Evolutionary conservation across 2,113 vertebrate species (phyloP).

Genomic region (Calidris pygmaea): DNA sequence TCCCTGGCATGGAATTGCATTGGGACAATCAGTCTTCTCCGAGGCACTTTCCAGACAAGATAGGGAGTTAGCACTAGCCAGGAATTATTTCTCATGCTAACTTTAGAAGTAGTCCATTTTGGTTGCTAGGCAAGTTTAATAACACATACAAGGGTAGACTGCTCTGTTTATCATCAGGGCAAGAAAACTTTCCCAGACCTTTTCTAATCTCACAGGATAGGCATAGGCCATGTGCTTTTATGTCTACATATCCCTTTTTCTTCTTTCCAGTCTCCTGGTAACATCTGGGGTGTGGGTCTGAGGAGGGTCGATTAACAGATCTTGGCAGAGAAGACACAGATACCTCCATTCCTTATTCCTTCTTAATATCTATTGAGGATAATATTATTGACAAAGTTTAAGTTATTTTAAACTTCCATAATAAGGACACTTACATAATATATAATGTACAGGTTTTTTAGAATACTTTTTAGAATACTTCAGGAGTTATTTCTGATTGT

Average conservation of each 20-base stretch:
- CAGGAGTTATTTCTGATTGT: background rate
- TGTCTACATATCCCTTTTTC: background rate
- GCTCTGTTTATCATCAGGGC: background rate
- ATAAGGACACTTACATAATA: background rate
- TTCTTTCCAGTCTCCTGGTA: background rate
- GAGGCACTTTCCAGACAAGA: background rate
- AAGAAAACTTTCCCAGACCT: background rate
- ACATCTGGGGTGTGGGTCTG: background rate
- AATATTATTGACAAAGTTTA: background rate
- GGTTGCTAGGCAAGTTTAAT: background rate
- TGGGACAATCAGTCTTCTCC: background rate
- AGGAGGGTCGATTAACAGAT: background rate
- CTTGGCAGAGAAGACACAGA: background rate
- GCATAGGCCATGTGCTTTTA: background rate
- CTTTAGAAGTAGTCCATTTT: background rate
- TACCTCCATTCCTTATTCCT: background rate
- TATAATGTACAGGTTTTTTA: background rate
- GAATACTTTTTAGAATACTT: no score
- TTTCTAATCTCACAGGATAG: background rate
- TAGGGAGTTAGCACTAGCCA: background rate
- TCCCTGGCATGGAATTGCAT: background rate
- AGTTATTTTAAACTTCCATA: background rate
- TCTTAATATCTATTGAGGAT: background rate
- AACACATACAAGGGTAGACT: background rate
- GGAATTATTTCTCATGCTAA: background rate